Evolutionary conservation across 23 tunicate genomes (phyloP).

Genomic region (Ciona savignyi): DNA sequence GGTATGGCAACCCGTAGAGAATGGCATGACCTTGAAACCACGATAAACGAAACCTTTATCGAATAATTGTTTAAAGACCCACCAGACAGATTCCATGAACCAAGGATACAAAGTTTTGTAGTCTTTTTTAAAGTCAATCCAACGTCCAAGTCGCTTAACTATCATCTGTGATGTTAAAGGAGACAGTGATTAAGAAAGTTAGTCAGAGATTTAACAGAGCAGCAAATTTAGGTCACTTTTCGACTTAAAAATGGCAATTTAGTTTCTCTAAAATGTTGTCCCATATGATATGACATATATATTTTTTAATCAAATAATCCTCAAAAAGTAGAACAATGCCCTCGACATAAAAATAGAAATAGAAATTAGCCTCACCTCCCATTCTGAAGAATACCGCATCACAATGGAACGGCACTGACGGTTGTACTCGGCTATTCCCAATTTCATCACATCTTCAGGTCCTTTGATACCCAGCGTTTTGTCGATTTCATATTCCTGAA

Average conservation of each 20-base stretch:
- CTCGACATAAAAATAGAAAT: no score
- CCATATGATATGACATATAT: no score
- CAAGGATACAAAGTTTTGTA: conserved; percentile 94
- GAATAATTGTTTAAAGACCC: conserved; percentile 94
- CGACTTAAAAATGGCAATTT: no score
- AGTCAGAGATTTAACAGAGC: no score
- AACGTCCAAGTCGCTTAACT: conserved; percentile 88
- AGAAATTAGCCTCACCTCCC: conserved; percentile 96
- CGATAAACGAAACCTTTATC: conserved; percentile 87
- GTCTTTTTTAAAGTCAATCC: conserved; percentile 96
- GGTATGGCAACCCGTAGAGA: conserved; percentile 89
- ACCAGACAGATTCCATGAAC: conserved; percentile 97
- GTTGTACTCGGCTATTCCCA: conserved; percentile 89
- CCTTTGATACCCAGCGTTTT: conserved; percentile 83
- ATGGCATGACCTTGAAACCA: conserved; percentile 95
- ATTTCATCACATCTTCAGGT: conserved; percentile 89
- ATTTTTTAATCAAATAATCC: no score
- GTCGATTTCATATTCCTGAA: conserved; percentile 92
- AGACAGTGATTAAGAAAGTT: no score
- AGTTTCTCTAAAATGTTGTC: no score
- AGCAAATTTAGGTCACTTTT: no score
- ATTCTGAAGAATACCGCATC: conserved; percentile 87
- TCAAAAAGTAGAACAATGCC: no score
- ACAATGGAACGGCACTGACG: conserved; percentile 81
- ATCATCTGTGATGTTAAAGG: conserved; percentile 23